Evolutionary conservation across 2,113 vertebrate genomes (phyloP), one percentile per base, ranked within the genome.

Genomic region (Andinoacara biseriatus): DNA sequence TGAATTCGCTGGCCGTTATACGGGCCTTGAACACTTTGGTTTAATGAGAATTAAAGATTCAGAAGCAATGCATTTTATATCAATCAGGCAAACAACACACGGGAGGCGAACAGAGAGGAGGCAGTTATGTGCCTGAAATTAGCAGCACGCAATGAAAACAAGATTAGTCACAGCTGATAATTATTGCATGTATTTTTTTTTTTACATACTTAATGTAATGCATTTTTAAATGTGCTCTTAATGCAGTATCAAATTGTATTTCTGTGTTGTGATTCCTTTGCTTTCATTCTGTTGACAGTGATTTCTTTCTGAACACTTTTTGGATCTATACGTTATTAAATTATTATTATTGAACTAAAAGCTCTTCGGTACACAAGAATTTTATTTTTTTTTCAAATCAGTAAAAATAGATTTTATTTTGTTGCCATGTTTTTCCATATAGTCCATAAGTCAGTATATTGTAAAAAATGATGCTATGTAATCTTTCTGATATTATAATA

Each of bases 11-110:
- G 74, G 85, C 61, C 78, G 88, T 86, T 88, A 88, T 77, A 79
- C 10, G 43, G 76, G 74, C 78, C 74, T 80, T 85, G 78, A 76
- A 86, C 83, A 61, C 83, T 90, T 86, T 78, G 10, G 76, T 77
- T 91, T 91, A 94, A 94, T 94, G 91, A 93, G 89, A 91, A 93
- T 94, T 92, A 93, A 94, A 91, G 89, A 94, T 93, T 92, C 78
- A 93, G 91, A 91, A 83, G 92, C 84, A 91, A 89, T 87, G 91
- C 89, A 87, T 92, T 94, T 93, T 91, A 87, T 83, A 93, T 93
- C 61, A 93, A 93, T 93, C 90, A 89, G n/a, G 35, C 86, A 90
- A 91, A 86, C 75, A 90, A 78, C 88, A 87, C 84, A 74, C 18
- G 74, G 82, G 84, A 91, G 78, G 54, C 38, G 40, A 77, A 26